Evolutionary conservation across 2,113 vertebrate species (phyloP), one percentile per base, ranked within the genome.

Genomic region (Gobius niger): DNA sequence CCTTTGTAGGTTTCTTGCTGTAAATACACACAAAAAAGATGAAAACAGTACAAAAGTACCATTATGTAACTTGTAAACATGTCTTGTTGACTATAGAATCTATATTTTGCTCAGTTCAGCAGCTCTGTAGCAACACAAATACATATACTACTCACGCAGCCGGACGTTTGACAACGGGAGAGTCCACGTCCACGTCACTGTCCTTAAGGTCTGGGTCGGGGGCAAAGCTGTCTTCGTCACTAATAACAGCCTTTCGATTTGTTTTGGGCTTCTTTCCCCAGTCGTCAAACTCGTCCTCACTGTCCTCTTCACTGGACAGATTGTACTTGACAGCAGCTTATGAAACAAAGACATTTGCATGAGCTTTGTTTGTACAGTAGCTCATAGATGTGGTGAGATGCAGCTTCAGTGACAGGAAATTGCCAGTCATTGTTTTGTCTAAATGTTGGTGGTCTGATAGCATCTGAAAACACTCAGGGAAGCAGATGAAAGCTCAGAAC

Each of bases 201-300:
- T 88, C 85, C 0, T 57, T 0, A 16, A 0, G 0, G 7, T 4
- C 65, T 18, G 65, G 51, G 19, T 82, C 86, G 0, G 77, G 82
- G 7, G 12, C 5, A 8, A 92, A 91, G 66, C 79, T 81, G 14
- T 84, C 77, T 0, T 87, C 75, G 1, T 89, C 84, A 0, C 85
- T 87, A 34, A 66, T 18, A 0, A 40, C 10, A 0, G 18, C 69
- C 11, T 24, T 77, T 34, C 8, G 59, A 50, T 84, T 90, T 3
- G 67, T 67, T 44, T 78, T 75, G 0, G 65, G 18, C 11, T 66
- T 73, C 82, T 87, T 91, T 3, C 0, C 49, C 63, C 52, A 72
- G 66, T 81, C 75, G 0, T 77, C 73, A 63, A 84, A 90, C 11
- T 93, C 92, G 6, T 90, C 84, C 24, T 93, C 92, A 12, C 91